Base-by-base conservation (phyloP, 2,888 invertebrate genomes). In the Erebia palarica region DNA sequence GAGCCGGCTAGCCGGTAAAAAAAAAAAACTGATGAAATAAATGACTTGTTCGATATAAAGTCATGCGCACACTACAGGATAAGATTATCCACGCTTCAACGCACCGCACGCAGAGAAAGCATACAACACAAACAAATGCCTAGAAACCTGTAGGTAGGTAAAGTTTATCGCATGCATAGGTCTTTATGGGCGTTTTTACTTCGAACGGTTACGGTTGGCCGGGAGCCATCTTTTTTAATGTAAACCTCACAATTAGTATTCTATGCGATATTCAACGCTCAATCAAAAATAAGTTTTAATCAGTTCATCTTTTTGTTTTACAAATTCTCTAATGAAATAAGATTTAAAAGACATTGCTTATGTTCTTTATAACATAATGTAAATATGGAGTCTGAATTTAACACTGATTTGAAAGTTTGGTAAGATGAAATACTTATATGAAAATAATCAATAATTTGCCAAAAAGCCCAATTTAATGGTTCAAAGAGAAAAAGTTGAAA, bases 51-150 rank as follows among this genome's bases (percentile, higher is more conserved):
- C 47, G 13, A 47, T 47, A 47, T 47, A 47, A 47, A 47, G 47
- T 13, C 13, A 47, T 13, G 47, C 47, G 13, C 47, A 47, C 47
- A 47, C 47, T 47, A 3, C 75, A 73, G 58, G 72, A 75, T 67
- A 74, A 80, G 79, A 84, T 85, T 86, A 85, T 84, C 80, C 84
- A 86, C 87, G 88, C 84, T 83, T 79, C 80, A 86, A 83, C 85
- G 87, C 86, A 86, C 82, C 75, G 77, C 78, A 79, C 74, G 74
- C 77, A 75, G 88, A 84, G 89, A 89, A 89, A 89, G 89, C 86
- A 70, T 73, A 75, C 71, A 66, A 68, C 75, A 75, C 71, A 75
- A 71, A 76, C 13, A 16, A 27, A 58, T 3, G 21, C 11, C 9
- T 61, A 57, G 44, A 1, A 21, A 55, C 55, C n/a, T 47, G 76